These are phyloP conservation scores for Drosophila silvestris DNA, from an alignment of 2,888 invertebrate species.

Conservation along the genomic window DNA sequence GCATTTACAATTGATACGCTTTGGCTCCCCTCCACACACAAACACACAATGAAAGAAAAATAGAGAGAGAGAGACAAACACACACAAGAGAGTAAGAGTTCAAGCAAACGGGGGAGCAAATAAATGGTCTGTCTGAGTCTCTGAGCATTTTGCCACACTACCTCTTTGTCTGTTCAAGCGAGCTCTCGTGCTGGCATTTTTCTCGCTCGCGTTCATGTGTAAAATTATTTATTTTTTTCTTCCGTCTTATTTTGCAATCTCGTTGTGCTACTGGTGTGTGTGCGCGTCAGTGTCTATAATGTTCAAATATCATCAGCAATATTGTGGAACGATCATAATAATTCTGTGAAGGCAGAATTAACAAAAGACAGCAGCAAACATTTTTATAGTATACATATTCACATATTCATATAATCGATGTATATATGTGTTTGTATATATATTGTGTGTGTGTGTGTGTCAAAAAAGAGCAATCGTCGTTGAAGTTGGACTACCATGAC, in stretches of 20 bases:
- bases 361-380: conserved; percentile 55
- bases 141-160: conserved; percentile 70
- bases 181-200: conserved; percentile 69
- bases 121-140: conserved; percentile 58
- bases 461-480: conserved; percentile 67
- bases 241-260: conserved; percentile 52
- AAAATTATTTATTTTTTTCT: conserved; percentile 64
- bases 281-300: conserved; percentile 40
- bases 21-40: conserved; percentile 35
- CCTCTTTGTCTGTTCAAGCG: conserved; percentile 71
- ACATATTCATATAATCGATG: conserved; percentile 76
- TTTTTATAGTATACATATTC: conserved; percentile 69
- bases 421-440: conserved; percentile 35
- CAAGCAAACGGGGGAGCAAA: conserved; percentile 50
- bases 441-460: conserved; percentile 24
- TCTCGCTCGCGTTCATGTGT: conserved; percentile 62
- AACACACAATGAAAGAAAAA: conserved; percentile 29
- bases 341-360: conserved; percentile 33
- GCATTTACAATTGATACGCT: conserved; percentile 62
- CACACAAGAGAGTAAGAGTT: conserved; percentile 47
- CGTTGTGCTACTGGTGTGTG: conserved; percentile 21
- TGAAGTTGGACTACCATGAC: conserved; percentile 74
- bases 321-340: conserved; percentile 36
- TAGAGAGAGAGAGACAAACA: conserved; percentile 25
- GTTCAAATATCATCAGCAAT: conserved; percentile 26